A percentile compares a stretch with the other conserved stretches of the same genome.
phyloP scores from a whole-genome alignment of 2,888 invertebrate species.

The Mythimna lalbum region DNA sequence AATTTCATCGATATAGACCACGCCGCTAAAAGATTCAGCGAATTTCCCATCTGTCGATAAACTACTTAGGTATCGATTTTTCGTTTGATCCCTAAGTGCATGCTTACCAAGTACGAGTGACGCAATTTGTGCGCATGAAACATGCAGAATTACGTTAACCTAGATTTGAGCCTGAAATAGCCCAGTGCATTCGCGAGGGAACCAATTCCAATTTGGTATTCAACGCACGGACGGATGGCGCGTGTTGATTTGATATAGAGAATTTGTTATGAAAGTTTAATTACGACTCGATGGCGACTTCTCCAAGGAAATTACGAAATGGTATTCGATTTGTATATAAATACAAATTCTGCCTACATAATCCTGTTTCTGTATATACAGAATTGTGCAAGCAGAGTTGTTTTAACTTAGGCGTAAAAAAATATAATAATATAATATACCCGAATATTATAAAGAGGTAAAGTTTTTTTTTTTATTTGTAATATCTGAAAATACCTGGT shows the following conservation, averaged over 20 bases:
- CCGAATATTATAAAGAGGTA: no score
- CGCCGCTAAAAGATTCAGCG: background rate
- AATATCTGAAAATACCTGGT: no score
- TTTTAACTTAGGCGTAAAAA: background rate
- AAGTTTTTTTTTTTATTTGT: no score
- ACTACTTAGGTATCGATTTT: conserved; percentile 10
- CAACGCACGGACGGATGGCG: conserved; percentile 32
- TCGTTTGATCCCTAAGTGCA: conserved; percentile 32
- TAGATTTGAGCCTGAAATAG: conserved; percentile 78
- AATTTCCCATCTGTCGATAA: background rate
- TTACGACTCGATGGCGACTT: conserved; percentile 27
- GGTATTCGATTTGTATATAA: conserved; percentile 5
- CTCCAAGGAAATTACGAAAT: background rate
- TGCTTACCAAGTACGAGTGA: conserved; percentile 42
- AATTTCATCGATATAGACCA: background rate
- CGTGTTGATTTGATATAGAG: conserved; percentile 32
- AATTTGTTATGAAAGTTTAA: conserved; percentile 55
- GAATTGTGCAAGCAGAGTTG: background rate
- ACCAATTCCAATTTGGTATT: conserved; percentile 60
- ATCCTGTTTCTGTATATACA: background rate
- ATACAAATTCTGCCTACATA: background rate
- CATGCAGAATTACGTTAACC: conserved; percentile 77
- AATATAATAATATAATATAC: no score
- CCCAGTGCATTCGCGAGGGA: conserved; percentile 62
- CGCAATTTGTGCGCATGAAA: conserved; percentile 59